Conservation (phyloP, 2,888 invertebrate genomes). For the Sisyra nigra region DNA sequence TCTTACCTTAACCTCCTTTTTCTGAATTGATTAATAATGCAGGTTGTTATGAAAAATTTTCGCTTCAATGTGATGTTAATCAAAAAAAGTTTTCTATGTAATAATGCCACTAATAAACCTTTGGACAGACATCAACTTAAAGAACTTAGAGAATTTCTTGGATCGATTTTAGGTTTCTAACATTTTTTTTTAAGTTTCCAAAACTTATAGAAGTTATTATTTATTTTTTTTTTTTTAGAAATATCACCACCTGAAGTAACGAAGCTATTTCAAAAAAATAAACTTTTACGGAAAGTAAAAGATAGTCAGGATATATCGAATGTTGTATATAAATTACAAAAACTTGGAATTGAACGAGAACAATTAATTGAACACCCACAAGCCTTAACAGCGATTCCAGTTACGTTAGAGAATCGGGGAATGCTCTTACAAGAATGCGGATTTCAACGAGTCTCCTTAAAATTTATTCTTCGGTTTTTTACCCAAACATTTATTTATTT, state of each 20-base stretch:
- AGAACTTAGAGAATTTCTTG: too few relatives aligned
- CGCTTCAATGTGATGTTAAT: too few relatives aligned
- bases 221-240: conserved; percentile 1
- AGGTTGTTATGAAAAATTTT: too few relatives aligned
- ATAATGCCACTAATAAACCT: too few relatives aligned
- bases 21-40: too few relatives aligned
- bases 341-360: conserved; percentile 30
- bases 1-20: too few relatives aligned
- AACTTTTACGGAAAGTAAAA: background rate
- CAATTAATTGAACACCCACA: conserved; percentile 37
- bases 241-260: background rate
- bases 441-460: conserved; percentile 25
- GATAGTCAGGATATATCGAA: background rate
- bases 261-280: background rate
- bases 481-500: conserved; percentile 28
- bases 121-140: too few relatives aligned
- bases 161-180: too few relatives aligned
- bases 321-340: conserved; percentile 13
- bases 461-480: conserved; percentile 25
- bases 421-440: conserved; percentile 44
- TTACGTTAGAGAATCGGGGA: conserved; percentile 42
- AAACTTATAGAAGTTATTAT: too few relatives aligned
- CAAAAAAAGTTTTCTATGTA: too few relatives aligned
- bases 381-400: conserved; percentile 37
- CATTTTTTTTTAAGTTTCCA: too few relatives aligned